Evolutionary conservation across 2,888 invertebrate genomes (phyloP), one percentile per base, ranked within the genome.

Genomic region (Cancer borealis): DNA sequence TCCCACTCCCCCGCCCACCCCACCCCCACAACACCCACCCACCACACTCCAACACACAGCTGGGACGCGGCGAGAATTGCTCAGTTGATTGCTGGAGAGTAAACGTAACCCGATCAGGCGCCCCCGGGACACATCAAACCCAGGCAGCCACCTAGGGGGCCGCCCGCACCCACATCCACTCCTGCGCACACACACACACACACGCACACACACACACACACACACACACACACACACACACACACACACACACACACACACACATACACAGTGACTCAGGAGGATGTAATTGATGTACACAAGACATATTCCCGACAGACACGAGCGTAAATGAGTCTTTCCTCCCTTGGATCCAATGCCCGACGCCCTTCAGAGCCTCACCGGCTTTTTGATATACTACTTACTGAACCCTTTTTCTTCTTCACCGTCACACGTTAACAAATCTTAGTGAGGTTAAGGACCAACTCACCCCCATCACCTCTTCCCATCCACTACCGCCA

Each of bases 91-190:
- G 91, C 91, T 46, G 73, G 73, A 45, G 45, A 73, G 49, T 45
- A 73, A 46, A n/a, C 46, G 91, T 91, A 91, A 91, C 91, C 73
- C 73, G 91, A 91, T 91, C 91, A 91, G 73, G 21, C 46, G 91
- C 73, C 91, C 91, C 45, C 66, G 91, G 91, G 91, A 91, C 73
- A 66, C 73, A 91, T 91, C 91, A 66, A 90, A n/a, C 91, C 91
- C 66, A 73, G 30, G 79, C 30, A 79, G 79, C 79, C 79, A 79
- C 79, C 26, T 6, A 79, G 79, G 79, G 79, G 30, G 79, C 79
- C 79, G 30, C 79, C 79, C 79, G 79, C 66, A 66, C 66, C n/a
- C 66, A 21, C 66, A 66, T 5, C 17, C 54, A 54, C 54, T 14
- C 54, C 10, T 54, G 17, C 54, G 12, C 54, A 54, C 54, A 54